These are phyloP conservation scores for Camponotus vicinus DNA, from an alignment of 1,140 invertebrate species.

Conservation along the genomic window DNA sequence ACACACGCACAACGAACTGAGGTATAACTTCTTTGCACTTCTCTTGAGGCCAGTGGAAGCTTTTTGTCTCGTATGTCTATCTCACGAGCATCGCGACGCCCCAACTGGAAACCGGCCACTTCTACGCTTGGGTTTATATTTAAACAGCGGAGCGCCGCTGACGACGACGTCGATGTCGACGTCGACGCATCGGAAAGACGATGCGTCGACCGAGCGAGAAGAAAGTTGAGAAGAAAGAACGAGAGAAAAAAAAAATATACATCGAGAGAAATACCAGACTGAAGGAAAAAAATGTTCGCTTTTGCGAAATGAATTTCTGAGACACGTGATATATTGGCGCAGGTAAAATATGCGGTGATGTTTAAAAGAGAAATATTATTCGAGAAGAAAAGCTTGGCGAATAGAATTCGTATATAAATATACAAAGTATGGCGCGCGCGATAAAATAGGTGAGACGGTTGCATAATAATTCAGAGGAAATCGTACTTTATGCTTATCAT, in stretches of 20 bases:
- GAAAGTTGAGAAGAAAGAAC: constrained; percentile 41
- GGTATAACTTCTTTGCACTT: constrained; percentile 22
- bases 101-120: constrained; percentile 82
- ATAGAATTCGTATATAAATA: constrained; percentile 38
- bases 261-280: constrained; percentile 23
- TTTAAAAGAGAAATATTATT: constrained; percentile 55
- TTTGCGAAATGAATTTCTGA: constrained; percentile 21
- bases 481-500: neutral
- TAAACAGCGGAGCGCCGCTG: constrained; percentile 76
- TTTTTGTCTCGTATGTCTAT: constrained; percentile 66
- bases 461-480: neutral
- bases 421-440: neutral
- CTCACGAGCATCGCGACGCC: constrained; percentile 81
- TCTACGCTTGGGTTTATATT: constrained; percentile 83
- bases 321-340: constrained; percentile 10
- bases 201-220: constrained; percentile 31
- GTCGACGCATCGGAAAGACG: constrained; percentile 73
- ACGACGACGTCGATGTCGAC: constrained; percentile 56
- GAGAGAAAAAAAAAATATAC: constrained; percentile 9
- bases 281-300: constrained; percentile 27
- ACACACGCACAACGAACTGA: constrained; percentile 5
- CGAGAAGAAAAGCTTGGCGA: neutral
- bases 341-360: constrained; percentile 43
- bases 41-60: constrained; percentile 3
- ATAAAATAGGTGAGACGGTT: neutral